These are phyloP conservation scores for Amaurobius ferox DNA, from an alignment of 2,888 invertebrate genomes.

Conservation along the genomic window DNA sequence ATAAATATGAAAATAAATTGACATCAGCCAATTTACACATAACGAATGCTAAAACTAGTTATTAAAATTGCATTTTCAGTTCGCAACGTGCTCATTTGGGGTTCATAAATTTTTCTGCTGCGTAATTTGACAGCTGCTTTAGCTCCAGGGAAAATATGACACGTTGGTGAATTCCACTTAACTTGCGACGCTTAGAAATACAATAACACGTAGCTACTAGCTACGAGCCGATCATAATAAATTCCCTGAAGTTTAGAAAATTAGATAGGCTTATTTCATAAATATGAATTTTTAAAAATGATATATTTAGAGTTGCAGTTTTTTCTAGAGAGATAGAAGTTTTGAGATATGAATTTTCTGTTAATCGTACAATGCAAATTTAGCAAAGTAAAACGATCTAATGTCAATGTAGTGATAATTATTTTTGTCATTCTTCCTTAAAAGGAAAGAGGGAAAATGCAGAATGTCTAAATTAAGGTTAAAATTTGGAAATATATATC, in stretches of 20 bases:
- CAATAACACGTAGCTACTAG: not conserved
- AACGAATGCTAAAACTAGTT: conserved; percentile 2
- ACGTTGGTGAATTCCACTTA: conserved; percentile 1
- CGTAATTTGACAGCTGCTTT: not conserved
- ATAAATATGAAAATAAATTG: not conserved
- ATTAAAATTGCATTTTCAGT: conserved; percentile 16
- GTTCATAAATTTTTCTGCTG: conserved; percentile 10
- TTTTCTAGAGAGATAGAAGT: too few relatives aligned
- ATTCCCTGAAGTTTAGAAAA: not conserved
- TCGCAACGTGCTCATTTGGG: not conserved
- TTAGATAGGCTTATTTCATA: not conserved
- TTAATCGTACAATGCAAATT: too few relatives aligned
- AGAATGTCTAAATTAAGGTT: too few relatives aligned
- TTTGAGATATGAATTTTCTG: too few relatives aligned
- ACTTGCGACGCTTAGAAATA: not conserved
- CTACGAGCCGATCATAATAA: not conserved
- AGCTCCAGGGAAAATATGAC: not conserved
- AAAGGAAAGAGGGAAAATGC: too few relatives aligned
- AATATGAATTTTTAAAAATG: not conserved
- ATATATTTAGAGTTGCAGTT: too few relatives aligned
- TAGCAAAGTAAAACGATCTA: too few relatives aligned
- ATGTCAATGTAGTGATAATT: too few relatives aligned
- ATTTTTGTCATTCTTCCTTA: too few relatives aligned
- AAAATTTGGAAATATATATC: too few relatives aligned
- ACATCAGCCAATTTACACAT: not conserved